Base-by-base conservation (phyloP, 1,140 invertebrate genomes). In the Zophobas atratus region DNA sequence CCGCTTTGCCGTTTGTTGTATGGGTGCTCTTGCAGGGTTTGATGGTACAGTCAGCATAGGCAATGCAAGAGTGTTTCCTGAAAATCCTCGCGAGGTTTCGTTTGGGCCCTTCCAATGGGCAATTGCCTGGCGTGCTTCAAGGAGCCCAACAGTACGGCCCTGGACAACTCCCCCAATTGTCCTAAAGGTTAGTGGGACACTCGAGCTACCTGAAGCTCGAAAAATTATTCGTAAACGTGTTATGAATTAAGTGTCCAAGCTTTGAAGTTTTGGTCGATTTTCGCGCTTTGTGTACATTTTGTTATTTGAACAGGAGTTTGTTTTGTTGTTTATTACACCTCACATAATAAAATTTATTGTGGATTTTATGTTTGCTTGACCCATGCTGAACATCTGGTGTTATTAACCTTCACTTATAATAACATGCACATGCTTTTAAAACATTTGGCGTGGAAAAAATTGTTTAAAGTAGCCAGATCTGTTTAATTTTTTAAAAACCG, bases 81-180 rank as follows among this genome's bases (percentile, higher is more conserved):
- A 43, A 35, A 75, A 38, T 71, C 70, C 79, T 71, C 71, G 72
- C 71, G 72, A 80, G 80, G 83, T 80, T 79, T 79, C 75, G 80
- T 82, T 84, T 80, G 84, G 82, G 81, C 81, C 83, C 88, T 88
- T 92, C 92, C 90, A 93, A 93, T 94, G 92, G 92, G 92, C 92
- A 92, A 93, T 89, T 93, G 92, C 88, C 90, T 92, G 84, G 92
- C 92, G 85, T 94, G 93, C 88, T 93, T 92, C 86, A 91, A 92
- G 90, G 90, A 91, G 88, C 90, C 91, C 88, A 89, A 87, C 72
- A 72, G 6, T 51, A 79, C 86, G 85, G 88, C 86, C 84, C 88
- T 85, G 84, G 89, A 88, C 85, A 88, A 86, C 81, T 87, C 84
- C 82, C 81, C 85, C 84, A 86, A 87, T 82, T 88, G 86, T 79